Conservation (phyloP, 1,140 invertebrate genomes). For the Lanistes nyassanus region DNA sequence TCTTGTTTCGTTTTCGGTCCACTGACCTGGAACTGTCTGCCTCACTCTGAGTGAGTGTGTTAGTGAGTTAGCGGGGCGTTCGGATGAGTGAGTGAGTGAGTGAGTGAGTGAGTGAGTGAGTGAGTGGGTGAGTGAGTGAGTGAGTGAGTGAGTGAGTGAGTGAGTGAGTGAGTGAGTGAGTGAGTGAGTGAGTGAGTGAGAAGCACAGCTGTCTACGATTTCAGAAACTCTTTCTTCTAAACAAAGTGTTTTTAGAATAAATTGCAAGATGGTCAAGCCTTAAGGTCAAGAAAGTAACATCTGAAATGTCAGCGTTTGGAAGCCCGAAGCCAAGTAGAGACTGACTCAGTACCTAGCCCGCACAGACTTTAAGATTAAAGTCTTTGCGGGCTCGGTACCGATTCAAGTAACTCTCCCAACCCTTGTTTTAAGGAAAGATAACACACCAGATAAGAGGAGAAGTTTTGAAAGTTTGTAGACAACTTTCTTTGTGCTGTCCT, state of each 20-base stretch:
- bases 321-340: slow-evolving; percentile 23
- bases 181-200: slow-evolving; percentile 11
- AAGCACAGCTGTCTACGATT: neutral
- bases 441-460: too few species aligned
- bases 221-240: too few species aligned
- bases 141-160: neutral
- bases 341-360: neutral
- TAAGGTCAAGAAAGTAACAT: neutral
- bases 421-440: too few species aligned
- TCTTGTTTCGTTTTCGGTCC: too few species aligned
- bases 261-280: slow-evolving; percentile 16
- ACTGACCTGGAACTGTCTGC: too few species aligned
- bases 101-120: neutral
- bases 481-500: too few species aligned
- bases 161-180: slow-evolving; percentile 2
- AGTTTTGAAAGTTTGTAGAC: too few species aligned
- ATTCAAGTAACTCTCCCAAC: too few species aligned
- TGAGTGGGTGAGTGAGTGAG: too few species aligned
- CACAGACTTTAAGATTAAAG: neutral
- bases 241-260: too few species aligned
- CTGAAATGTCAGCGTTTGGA: slow-evolving; percentile 12
- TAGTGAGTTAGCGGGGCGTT: slow-evolving; percentile 2
- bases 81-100: neutral
- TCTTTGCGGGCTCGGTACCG: neutral
- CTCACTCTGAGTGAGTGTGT: slow-evolving; percentile 14